phyloP scores from a whole-genome alignment of 2,797 vertebrate species.

The Peromyscus aztecus region DNA sequence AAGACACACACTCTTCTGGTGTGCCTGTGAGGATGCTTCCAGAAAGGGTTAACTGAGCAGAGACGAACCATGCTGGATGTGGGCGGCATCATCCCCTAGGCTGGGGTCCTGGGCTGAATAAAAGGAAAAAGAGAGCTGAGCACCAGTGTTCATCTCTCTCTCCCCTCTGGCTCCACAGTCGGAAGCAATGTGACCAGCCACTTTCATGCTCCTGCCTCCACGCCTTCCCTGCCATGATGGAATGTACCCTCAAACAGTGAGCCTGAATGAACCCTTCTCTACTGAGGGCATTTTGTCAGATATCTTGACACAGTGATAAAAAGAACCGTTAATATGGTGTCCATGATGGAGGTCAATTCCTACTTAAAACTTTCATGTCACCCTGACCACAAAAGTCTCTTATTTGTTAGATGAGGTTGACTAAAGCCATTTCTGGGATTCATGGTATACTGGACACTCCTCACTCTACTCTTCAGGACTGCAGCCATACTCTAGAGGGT shows the following conservation, averaged over 20 bases:
- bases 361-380: background rate
- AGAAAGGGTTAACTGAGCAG: background rate
- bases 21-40: background rate
- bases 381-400: background rate
- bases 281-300: background rate
- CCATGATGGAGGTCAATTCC: background rate
- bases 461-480: background rate
- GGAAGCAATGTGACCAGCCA: background rate
- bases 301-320: background rate
- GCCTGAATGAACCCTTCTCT: background rate
- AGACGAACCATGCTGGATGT: background rate
- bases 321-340: background rate
- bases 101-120: background rate
- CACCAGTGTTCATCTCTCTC: background rate
- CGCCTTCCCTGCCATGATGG: background rate
- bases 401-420: background rate
- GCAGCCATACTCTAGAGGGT: background rate
- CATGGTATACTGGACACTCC: background rate
- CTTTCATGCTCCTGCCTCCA: background rate
- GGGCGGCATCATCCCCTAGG: background rate
- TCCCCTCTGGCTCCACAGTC: background rate
- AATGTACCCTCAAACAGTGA: background rate
- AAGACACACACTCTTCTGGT: background rate
- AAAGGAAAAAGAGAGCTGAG: background rate
- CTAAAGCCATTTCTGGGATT: background rate